phyloP scores from a whole-genome alignment of 2,888 invertebrate genomes.

The Pelosia muscerda region DNA sequence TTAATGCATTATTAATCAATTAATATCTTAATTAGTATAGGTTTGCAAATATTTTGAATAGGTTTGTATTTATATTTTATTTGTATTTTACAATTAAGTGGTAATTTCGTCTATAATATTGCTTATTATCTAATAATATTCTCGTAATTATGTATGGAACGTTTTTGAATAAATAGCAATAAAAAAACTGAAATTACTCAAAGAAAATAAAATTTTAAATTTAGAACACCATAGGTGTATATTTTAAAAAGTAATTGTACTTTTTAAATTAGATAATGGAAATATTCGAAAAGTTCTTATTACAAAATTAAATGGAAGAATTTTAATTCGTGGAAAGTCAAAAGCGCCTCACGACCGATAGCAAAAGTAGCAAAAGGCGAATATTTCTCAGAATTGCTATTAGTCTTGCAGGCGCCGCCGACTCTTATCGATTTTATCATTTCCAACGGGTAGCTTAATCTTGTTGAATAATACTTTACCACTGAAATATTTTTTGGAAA shows the following conservation, averaged over 20 bases:
- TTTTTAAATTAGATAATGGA: conserved; percentile 1
- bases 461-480: conserved; percentile 53
- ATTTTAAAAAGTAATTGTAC: neutral
- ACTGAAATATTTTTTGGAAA: conserved; percentile 27
- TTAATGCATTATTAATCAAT: neutral
- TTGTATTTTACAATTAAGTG: no score
- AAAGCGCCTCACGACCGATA: conserved; percentile 25
- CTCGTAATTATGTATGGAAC: neutral
- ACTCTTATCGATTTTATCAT: conserved; percentile 68
- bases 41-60: no score
- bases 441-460: conserved; percentile 56
- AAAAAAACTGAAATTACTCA: neutral
- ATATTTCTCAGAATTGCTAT: conserved; percentile 63
- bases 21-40: no score
- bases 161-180: conserved; percentile 5
- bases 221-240: neutral
- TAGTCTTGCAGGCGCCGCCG: conserved; percentile 68
- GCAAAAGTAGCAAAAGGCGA: conserved; percentile 47
- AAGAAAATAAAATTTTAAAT: neutral
- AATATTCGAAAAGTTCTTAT: neutral
- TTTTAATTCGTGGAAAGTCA: conserved; percentile 31
- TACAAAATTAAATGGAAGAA: conserved; percentile 43
- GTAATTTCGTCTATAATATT: no score
- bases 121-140: no score
- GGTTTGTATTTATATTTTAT: no score